phyloP scores from a whole-genome alignment of 2,797 vertebrate genomes.

The Fringilla coelebs region DNA sequence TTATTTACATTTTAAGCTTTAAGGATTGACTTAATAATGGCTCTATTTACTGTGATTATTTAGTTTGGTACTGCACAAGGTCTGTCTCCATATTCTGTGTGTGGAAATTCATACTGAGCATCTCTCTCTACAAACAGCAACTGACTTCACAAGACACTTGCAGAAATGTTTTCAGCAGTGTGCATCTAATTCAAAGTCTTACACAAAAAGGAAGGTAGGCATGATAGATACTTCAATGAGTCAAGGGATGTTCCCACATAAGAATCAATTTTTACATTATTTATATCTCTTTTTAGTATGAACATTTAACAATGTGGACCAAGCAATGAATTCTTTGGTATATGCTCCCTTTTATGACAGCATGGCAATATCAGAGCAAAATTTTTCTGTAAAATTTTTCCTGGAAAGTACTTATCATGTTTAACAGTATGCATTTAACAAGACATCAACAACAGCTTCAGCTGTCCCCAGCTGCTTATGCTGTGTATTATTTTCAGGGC shows the following conservation, averaged over 20 bases:
- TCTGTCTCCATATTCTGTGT: background rate
- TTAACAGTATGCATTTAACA: background rate
- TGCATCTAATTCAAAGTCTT: background rate
- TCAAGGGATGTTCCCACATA: background rate
- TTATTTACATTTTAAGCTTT: background rate
- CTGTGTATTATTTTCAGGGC: background rate
- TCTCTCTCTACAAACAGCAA: background rate
- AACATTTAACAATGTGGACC: background rate
- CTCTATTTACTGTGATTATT: background rate
- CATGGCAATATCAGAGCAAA: background rate
- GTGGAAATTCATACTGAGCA: background rate
- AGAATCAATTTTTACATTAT: conserved; percentile 8
- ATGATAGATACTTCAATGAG: background rate
- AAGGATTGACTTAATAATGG: background rate
- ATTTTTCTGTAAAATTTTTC: background rate
- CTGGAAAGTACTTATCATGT: background rate
- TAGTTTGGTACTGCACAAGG: background rate
- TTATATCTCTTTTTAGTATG: background rate
- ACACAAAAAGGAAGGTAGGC: background rate
- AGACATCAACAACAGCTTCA: background rate
- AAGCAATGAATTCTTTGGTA: background rate
- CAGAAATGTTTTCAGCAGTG: background rate
- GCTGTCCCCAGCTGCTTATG: background rate
- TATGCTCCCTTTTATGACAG: background rate
- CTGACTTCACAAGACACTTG: background rate